Base-by-base conservation (phyloP, 2,113 vertebrate genomes). In the Campylomormyrus numenius region DNA sequence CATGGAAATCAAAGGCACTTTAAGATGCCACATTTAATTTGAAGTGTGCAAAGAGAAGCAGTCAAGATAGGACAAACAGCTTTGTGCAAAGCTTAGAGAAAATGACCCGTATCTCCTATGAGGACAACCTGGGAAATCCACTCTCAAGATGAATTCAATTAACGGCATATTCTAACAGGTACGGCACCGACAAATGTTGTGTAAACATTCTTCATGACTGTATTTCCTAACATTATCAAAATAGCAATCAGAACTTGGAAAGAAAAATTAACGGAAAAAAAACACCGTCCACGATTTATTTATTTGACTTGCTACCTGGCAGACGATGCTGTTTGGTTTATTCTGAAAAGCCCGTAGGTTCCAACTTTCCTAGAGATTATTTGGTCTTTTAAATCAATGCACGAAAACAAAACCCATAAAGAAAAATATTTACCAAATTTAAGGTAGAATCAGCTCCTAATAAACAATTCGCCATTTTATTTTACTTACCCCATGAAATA, bases 11-110 rank as follows among this genome's bases (percentile, higher is more conserved):
- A 95, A 95, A 95, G 94, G 94, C 94, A 94, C 92, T 95, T 93
- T 93, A 92, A 94, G 93, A 94, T 95, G 95, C 93, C 95, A 96
- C 83, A 90, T 94, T 94, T 93, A 95, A 95, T 96, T 96, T 95
- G 93, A 94, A 11, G 83, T 90, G 45, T 11, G 88, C 92, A 90
- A 90, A 9, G 17, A 92, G 93, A 95, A 92, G 93, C 88, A 93
- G 95, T 95, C 94, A 95, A 93, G 92, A 94, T 93, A 85, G 91
- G 87, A 90, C 93, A 94, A 92, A 92, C 92, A 92, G 93, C 90
- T 93, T 87, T 93, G 91, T 91, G 93, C 90, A 91, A 92, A 93
- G 92, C 93, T 92, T 95, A 95, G 94, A 94, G 94, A 95, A 91
- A 94, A 95, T 94, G 92, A 94, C 94, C 93, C 91, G 89, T 92